Conservation (phyloP, 1,140 invertebrate genomes). For the Nasonia longicornis region DNA sequence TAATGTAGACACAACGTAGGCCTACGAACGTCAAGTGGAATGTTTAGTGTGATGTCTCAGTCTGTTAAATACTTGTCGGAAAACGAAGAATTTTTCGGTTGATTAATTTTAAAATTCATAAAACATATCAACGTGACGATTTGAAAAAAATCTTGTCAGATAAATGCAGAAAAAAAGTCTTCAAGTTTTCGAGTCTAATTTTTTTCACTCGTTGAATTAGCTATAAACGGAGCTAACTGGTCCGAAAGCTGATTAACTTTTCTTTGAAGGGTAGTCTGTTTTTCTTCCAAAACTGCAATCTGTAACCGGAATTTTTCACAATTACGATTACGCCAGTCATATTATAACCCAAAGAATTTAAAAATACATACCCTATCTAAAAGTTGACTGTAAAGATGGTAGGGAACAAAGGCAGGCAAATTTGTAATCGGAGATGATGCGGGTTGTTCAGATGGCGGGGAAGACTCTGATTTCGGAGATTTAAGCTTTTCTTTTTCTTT, state of each 20-base stretch:
- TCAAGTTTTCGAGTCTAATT: slow-evolving; percentile 52
- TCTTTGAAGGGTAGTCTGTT: slow-evolving; percentile 60
- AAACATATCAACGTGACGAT: slow-evolving; percentile 20
- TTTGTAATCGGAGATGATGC: slow-evolving; percentile 47
- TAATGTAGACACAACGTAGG: slow-evolving; percentile 11
- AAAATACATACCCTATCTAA: slow-evolving; percentile 61
- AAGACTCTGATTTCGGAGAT: slow-evolving; percentile 48
- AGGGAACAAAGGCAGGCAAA: slow-evolving; percentile 62
- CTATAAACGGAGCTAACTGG: slow-evolving; percentile 55
- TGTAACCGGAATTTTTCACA: slow-evolving; percentile 45
- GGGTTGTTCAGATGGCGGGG: slow-evolving; percentile 46
- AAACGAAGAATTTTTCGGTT: not conserved
- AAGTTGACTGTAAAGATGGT: slow-evolving; percentile 63
- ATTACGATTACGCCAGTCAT: too few species aligned
- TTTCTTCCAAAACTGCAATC: slow-evolving; percentile 63
- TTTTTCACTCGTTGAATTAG: slow-evolving; percentile 57
- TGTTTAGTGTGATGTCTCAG: slow-evolving; percentile 41
- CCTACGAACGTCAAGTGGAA: slow-evolving; percentile 41
- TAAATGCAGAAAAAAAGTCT: slow-evolving; percentile 38
- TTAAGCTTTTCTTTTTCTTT: slow-evolving; percentile 60
- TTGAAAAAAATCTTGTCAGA: slow-evolving; percentile 16
- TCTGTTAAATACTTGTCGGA: slow-evolving; percentile 38
- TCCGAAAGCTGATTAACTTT: slow-evolving; percentile 62
- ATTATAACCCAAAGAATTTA: slow-evolving; percentile 16
- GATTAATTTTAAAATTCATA: slow-evolving; percentile 24